Conservation (phyloP, 2,888 invertebrate genomes). For the Theristus sp. region DNA sequence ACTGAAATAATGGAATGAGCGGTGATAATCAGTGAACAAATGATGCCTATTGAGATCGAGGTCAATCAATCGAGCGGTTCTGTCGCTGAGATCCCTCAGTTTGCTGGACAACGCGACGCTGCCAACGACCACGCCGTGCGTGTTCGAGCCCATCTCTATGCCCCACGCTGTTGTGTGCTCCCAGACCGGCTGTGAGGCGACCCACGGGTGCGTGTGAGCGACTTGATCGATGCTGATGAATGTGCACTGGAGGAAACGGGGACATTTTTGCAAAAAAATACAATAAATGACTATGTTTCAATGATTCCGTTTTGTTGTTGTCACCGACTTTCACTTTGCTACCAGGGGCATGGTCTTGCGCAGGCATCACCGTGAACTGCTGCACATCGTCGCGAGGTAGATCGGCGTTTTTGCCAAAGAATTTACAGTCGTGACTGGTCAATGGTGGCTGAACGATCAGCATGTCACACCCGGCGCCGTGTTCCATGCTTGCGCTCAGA, state of each 20-base stretch:
- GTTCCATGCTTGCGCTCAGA: background rate
- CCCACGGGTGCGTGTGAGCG: background rate
- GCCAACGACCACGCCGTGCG: background rate
- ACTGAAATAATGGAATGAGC: too few species aligned
- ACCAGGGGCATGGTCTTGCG: background rate
- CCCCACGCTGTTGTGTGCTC: too few species aligned
- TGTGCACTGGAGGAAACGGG: background rate
- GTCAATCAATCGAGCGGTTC: background rate
- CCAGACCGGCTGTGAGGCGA: background rate
- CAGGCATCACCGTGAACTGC: background rate
- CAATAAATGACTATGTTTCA: background rate
- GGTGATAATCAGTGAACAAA: too few species aligned
- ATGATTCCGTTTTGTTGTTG: background rate
- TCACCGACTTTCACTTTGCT: background rate
- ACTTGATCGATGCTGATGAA: background rate
- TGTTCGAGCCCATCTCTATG: background rate
- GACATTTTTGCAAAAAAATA: background rate
- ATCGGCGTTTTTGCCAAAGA: background rate
- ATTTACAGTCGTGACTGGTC: background rate
- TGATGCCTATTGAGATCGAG: background rate
- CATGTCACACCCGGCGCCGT: conserved; percentile 1
- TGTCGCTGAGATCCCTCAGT: background rate
- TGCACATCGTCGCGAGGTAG: background rate
- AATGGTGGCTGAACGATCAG: background rate
- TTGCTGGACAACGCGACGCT: background rate